Evolutionary conservation across 2,113 vertebrate genomes (phyloP).

Genomic region (Eptesicus fuscus): DNA sequence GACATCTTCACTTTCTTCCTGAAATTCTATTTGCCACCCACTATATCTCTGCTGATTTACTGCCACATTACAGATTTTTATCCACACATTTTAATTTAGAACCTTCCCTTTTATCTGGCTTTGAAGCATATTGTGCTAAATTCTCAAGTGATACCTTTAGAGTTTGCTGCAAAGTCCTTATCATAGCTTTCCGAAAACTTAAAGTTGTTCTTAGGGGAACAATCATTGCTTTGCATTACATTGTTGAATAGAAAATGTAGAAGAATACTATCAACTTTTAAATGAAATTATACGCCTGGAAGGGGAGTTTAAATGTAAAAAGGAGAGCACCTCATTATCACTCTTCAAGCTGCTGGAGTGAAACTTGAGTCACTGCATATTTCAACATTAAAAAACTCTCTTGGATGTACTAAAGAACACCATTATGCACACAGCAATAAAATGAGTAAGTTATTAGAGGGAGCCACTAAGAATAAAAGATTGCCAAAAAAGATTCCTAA

Average conservation of each 20-base stretch:
- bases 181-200: slow-evolving; percentile 53
- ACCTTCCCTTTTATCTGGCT: slow-evolving; percentile 23
- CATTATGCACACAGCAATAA: slow-evolving; percentile 61
- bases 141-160: slow-evolving; percentile 40
- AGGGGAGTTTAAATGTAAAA: slow-evolving; percentile 64
- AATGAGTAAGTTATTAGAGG: slow-evolving; percentile 54
- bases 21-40: slow-evolving; percentile 29
- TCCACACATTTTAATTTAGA: slow-evolving; percentile 54
- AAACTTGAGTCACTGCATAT: slow-evolving; percentile 69
- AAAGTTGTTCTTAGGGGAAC: slow-evolving; percentile 65
- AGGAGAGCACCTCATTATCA: slow-evolving; percentile 63
- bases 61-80: slow-evolving; percentile 38
- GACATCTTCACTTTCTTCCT: slow-evolving; percentile 28
- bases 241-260: slow-evolving; percentile 67
- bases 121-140: slow-evolving; percentile 53
- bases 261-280: slow-evolving; percentile 72
- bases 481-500: slow-evolving; percentile 49
- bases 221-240: slow-evolving; percentile 61
- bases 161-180: slow-evolving; percentile 46
- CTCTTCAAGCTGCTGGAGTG: slow-evolving; percentile 52
- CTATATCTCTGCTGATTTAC: neutral
- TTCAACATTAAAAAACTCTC: slow-evolving; percentile 51
- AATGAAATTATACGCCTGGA: slow-evolving; percentile 73
- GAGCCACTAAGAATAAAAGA: slow-evolving; percentile 64
- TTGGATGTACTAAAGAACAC: slow-evolving; percentile 66